Conservation (phyloP, 30 jellyfish, hydroid and myxozoan species). For the Hydra vulgaris region DNA sequence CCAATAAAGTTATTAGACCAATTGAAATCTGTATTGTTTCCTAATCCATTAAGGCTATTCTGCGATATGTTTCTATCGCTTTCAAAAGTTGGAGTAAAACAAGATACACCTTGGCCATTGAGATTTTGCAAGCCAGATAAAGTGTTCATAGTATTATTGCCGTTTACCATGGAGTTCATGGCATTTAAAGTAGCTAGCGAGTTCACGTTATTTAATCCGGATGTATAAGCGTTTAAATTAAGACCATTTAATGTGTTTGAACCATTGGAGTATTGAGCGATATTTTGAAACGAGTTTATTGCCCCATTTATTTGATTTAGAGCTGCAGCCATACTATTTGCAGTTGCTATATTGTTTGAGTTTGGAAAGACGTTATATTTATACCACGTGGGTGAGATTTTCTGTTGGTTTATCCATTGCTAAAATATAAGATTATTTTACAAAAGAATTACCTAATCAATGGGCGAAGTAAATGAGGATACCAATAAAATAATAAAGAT, state of each 20-base stretch:
- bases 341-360: constrained; percentile 63
- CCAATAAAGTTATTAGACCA: constrained; percentile 87
- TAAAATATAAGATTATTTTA: not conserved
- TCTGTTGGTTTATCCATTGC: constrained; percentile 54
- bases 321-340: constrained; percentile 59
- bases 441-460: too few relatives aligned
- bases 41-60: constrained; percentile 30
- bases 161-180: constrained; percentile 77
- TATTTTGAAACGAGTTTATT: constrained; percentile 52
- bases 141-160: constrained; percentile 26
- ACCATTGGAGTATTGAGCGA: constrained; percentile 87
- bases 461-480: too few relatives aligned
- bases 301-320: constrained; percentile 72
- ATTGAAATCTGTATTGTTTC: constrained; percentile 45
- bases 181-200: constrained; percentile 79
- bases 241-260: constrained; percentile 53
- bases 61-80: constrained; percentile 72
- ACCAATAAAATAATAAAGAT: too few relatives aligned
- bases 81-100: constrained; percentile 83
- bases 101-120: constrained; percentile 70
- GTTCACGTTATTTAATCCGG: constrained; percentile 66
- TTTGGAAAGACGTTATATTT: constrained; percentile 83
- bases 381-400: constrained; percentile 95
- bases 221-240: constrained; percentile 66
- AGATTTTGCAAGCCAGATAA: constrained; percentile 58